Conservation (phyloP, 2,113 vertebrate species). For the Urocynchramus pylzowi region DNA sequence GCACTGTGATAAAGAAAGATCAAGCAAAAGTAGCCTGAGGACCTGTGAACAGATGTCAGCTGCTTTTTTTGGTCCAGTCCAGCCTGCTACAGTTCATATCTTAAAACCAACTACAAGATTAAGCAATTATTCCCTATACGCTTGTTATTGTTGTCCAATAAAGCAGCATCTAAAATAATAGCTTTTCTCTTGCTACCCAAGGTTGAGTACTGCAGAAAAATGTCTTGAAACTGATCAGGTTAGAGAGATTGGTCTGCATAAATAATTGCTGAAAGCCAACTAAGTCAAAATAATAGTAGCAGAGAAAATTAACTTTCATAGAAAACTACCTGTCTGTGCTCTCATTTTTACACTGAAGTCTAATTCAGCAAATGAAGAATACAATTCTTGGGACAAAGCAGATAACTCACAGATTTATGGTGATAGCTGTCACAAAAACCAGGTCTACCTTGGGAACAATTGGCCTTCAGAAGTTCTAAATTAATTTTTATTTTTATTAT, state of each 20-base stretch:
- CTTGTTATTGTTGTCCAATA: constrained; percentile 6
- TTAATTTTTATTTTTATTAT: constrained; percentile 51
- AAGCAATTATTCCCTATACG: neutral
- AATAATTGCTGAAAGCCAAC: constrained; percentile 42
- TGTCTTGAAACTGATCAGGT: neutral
- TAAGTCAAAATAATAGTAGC: constrained; percentile 40
- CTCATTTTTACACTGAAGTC: neutral
- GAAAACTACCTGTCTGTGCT: neutral
- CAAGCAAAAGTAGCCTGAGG: neutral
- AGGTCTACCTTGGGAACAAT: constrained; percentile 29
- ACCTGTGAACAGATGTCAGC: constrained; percentile 25
- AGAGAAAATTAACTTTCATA: constrained; percentile 21
- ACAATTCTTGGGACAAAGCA: neutral
- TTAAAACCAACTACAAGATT: constrained; percentile 16
- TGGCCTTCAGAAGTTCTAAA: constrained; percentile 29
- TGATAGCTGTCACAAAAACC: neutral
- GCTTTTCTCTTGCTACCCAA: neutral
- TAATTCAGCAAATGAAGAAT: constrained; percentile 1
- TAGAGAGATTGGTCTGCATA: constrained; percentile 20
- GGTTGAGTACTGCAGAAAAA: constrained; percentile 25
- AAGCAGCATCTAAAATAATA: constrained; percentile 1
- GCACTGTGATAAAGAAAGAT: neutral
- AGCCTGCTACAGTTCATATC: neutral
- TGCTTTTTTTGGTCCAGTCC: constrained; percentile 8
- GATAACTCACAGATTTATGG: neutral